Percentiles rank a stretch among this genome's conserved stretches.
Evolutionary conservation across 2,888 invertebrate genomes (phyloP).

Genomic region (Drepana falcataria): DNA sequence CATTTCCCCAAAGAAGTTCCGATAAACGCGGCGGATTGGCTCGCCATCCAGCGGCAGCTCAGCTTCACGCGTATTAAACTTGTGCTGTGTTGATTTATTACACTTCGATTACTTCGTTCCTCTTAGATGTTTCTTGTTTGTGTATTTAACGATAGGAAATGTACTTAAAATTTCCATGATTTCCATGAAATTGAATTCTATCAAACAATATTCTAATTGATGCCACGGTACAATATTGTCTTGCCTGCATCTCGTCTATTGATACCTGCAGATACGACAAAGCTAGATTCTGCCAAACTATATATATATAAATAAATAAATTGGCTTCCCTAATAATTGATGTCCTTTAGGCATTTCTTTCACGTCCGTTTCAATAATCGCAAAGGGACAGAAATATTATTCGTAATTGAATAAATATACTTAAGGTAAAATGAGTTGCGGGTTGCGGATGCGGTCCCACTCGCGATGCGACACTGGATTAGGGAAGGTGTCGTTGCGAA

Average conservation of each 20-base stretch:
- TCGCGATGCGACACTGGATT: neutral
- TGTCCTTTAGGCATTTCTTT: neutral
- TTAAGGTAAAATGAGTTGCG: neutral
- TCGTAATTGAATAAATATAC: neutral
- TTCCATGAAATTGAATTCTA: too few relatives aligned
- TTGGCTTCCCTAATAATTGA: neutral
- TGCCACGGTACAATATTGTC: too few relatives aligned
- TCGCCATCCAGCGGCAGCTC: conserved; percentile 38
- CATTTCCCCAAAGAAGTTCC: conserved; percentile 44
- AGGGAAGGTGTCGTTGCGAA: neutral
- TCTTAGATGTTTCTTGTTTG: conserved; percentile 45
- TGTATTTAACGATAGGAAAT: conserved; percentile 25
- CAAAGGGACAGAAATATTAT: neutral
- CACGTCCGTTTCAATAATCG: neutral
- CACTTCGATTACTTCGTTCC: conserved; percentile 52
- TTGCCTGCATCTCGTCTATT: too few relatives aligned
- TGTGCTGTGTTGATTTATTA: conserved; percentile 62
- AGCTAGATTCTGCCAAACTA: too few relatives aligned
- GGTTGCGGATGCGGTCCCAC: neutral
- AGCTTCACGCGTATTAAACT: conserved; percentile 61
- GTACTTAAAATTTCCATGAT: too few relatives aligned
- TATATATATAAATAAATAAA: neutral
- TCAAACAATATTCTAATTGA: too few relatives aligned
- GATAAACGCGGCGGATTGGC: conserved; percentile 39
- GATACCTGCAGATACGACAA: too few relatives aligned